Evolutionary conservation across 2,797 vertebrate species (phyloP), one percentile per base, ranked within the genome.

Genomic region (Sebastes elongatus): DNA sequence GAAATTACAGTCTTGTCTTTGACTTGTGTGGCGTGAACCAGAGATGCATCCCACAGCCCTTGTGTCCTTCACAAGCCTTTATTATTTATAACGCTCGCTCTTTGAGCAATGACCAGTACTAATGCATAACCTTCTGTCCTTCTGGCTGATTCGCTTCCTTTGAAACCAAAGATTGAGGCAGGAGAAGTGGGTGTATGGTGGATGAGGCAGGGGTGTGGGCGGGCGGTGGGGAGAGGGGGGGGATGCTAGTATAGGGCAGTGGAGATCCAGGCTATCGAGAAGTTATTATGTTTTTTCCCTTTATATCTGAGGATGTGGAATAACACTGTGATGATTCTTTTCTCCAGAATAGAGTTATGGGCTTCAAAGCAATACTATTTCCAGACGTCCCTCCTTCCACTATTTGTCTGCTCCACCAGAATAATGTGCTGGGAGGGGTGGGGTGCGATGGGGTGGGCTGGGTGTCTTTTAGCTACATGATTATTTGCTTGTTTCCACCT

Each of bases 71-170:
- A 95, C 95, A 90, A 93, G 97, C 96, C 95, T 99, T 97, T 99
- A 99, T 99, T 99, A 99, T 99, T 99, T 99, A 99, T 99, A 97
- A 97, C 96, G 91, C 92, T 79, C 91, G 95, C 96, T 97, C 97
- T 99, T 98, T 99, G 98, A 99, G 98, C 98, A 98, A 96, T 99
- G 98, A 99, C 98, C 98, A 99, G 97, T 97, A 99, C 97, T 99
- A 99, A 99, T 99, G 96, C 96, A 96, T 97, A 97, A 99, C 98
- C 98, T 98, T 97, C 95, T 98, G 97, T 99, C 97, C 98, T 98
- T 98, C 97, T 97, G 96, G 96, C 96, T 98, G 96, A 98, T 98
- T 98, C 95, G 89, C 95, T 98, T 96, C 95, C 96, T 98, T 97
- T 97, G 97, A 99, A 98, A 98, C 95, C 95, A 94, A 96, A 97